Evolutionary conservation across 2,888 invertebrate genomes (phyloP).

Genomic region (Ephialtes manifestator): DNA sequence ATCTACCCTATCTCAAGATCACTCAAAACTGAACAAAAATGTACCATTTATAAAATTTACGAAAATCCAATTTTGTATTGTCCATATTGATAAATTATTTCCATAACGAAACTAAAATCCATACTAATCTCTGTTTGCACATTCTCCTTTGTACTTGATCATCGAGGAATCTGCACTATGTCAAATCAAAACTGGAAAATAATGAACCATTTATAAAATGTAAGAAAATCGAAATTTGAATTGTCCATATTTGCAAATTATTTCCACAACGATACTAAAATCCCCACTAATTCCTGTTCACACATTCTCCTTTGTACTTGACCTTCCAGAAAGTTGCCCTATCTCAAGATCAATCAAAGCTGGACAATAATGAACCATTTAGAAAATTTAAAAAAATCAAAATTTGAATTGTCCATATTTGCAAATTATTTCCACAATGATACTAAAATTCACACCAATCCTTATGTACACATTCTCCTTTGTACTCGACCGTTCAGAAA

Average conservation of each 20-base stretch:
- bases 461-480: too few relatives aligned
- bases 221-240: too few relatives aligned
- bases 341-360: background rate
- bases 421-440: too few relatives aligned
- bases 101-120: background rate
- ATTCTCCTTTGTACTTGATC: background rate
- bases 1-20: background rate
- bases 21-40: background rate
- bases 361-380: too few relatives aligned
- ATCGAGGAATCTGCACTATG: background rate
- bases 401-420: too few relatives aligned
- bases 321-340: background rate
- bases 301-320: background rate
- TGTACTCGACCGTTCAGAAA: too few relatives aligned
- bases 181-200: too few relatives aligned
- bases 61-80: background rate
- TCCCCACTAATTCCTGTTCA: background rate
- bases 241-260: too few relatives aligned
- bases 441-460: too few relatives aligned
- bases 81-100: background rate
- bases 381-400: too few relatives aligned
- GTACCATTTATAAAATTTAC: too few relatives aligned
- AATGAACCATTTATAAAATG: too few relatives aligned
- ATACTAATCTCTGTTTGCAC: background rate
- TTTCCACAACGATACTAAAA: background rate